Evolutionary conservation across 2,113 vertebrate species (phyloP).

Genomic region (Hucho hucho): DNA sequence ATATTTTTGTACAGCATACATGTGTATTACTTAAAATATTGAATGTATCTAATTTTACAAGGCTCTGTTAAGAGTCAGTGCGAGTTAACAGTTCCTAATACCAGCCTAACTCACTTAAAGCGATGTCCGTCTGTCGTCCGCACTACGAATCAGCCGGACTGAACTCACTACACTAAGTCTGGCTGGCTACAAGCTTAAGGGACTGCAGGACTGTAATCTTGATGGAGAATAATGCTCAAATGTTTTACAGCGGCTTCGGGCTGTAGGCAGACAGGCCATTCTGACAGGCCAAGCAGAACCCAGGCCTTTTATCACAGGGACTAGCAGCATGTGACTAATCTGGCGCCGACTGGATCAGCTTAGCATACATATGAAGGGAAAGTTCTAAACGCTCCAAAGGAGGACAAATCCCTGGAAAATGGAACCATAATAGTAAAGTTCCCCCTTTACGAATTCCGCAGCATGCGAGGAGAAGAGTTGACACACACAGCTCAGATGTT

Average conservation of each 20-base stretch:
- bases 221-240: not conserved
- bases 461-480: not conserved
- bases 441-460: not conserved
- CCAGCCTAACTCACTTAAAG: not conserved
- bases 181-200: not conserved
- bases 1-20: too few species aligned
- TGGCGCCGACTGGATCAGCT: constrained; percentile 19
- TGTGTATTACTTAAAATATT: not conserved
- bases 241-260: not conserved
- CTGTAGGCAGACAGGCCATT: too few species aligned
- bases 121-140: not conserved
- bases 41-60: not conserved
- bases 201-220: not conserved
- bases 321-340: constrained; percentile 31
- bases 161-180: not conserved
- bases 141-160: too few species aligned
- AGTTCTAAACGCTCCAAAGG: constrained; percentile 11
- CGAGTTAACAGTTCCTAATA: not conserved
- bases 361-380: constrained; percentile 16
- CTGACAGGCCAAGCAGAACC: constrained; percentile 1
- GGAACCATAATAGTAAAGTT: constrained; percentile 10
- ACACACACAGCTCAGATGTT: not conserved
- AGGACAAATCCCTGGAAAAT: constrained; percentile 27
- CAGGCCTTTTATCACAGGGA: constrained; percentile 7
- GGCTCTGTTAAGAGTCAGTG: not conserved